Conservation (phyloP, 2,888 invertebrate species). For the Sepiola atlantica region DNA sequence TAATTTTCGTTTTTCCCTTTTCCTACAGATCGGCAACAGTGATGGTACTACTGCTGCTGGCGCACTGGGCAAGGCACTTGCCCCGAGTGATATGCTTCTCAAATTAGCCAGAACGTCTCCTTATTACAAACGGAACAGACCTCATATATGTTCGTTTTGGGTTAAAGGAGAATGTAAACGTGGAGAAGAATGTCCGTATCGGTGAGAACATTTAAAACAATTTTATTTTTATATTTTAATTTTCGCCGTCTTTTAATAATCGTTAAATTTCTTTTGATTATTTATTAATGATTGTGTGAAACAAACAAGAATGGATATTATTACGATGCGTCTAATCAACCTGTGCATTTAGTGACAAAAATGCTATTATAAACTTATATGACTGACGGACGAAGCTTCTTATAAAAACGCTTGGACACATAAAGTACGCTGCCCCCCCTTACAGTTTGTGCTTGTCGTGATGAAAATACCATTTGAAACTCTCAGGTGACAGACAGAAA, state of each 20-base stretch:
- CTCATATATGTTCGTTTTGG: slow-evolving; percentile 98
- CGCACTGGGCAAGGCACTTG: slow-evolving; percentile 80
- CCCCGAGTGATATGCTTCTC: slow-evolving; percentile 86
- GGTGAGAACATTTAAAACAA: slow-evolving; percentile 64
- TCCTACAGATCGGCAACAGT: slow-evolving; percentile 72
- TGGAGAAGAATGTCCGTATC: slow-evolving; percentile 96
- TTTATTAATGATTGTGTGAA: too few species aligned
- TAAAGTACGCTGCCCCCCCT: too few species aligned
- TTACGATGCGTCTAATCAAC: too few species aligned
- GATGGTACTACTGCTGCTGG: slow-evolving; percentile 76
- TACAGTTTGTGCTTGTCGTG: too few species aligned
- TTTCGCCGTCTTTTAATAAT: not conserved
- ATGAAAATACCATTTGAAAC: too few species aligned
- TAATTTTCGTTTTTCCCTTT: not conserved
- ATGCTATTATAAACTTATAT: too few species aligned
- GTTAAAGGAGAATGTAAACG: slow-evolving; percentile 97
- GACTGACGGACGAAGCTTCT: too few species aligned
- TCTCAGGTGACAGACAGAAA: too few species aligned
- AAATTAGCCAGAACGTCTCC: slow-evolving; percentile 93
- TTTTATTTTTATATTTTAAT: not conserved
- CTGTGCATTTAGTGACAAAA: too few species aligned
- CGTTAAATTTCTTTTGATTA: not conserved
- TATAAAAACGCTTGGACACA: too few species aligned
- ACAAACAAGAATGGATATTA: too few species aligned
- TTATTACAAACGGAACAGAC: slow-evolving; percentile 94